These are phyloP conservation scores for Micromesistius poutassou DNA, from an alignment of 2,797 vertebrate genomes.

Conservation along the genomic window DNA sequence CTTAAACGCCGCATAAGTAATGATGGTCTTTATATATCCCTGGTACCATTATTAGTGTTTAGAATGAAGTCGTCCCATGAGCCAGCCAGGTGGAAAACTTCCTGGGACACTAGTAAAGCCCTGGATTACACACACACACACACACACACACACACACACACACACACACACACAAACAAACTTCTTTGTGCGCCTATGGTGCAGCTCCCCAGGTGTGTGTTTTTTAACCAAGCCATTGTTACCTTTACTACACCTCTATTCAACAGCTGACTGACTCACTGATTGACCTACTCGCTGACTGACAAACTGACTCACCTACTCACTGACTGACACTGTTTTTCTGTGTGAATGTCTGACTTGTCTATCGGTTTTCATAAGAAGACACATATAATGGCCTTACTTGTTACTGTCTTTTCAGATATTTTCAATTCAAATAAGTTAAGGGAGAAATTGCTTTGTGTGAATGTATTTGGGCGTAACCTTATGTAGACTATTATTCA, in stretches of 20 bases:
- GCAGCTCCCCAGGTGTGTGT: conserved; percentile 58
- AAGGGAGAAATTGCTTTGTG: neutral
- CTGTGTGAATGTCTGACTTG: conserved; percentile 34
- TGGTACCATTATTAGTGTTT: neutral
- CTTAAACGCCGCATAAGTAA: neutral
- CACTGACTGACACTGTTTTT: conserved; percentile 36
- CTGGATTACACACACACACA: neutral
- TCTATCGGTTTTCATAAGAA: conserved; percentile 31
- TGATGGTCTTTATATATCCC: neutral
- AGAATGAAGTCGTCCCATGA: neutral
- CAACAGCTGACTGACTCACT: conserved; percentile 49
- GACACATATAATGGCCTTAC: conserved; percentile 39
- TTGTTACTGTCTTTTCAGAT: neutral
- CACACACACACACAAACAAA: conserved; percentile 27
- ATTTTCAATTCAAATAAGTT: neutral
- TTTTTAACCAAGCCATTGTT: conserved; percentile 44
- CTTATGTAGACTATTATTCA: neutral
- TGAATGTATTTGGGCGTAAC: neutral
- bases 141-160: neutral
- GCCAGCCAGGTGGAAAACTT: neutral
- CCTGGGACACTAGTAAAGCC: neutral
- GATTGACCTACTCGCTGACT: conserved; percentile 37
- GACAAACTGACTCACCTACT: conserved; percentile 41
- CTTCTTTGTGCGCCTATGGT: conserved; percentile 40
- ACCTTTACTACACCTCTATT: conserved; percentile 59